phyloP scores from a whole-genome alignment of 2,113 vertebrate species.

The Silurus meridionalis region DNA sequence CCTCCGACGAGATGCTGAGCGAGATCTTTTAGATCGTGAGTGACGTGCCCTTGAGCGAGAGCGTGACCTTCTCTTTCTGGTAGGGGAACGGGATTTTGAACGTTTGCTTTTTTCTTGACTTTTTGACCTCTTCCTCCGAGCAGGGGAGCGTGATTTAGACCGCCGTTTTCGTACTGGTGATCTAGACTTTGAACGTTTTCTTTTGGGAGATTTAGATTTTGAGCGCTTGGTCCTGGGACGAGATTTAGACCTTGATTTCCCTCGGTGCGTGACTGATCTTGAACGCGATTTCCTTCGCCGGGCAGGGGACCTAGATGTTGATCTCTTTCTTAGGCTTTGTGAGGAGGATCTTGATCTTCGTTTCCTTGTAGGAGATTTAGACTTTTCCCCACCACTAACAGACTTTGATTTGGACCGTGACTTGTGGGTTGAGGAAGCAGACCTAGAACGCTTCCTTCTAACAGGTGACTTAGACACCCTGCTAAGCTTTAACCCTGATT shows the following conservation, averaged over 20 bases:
- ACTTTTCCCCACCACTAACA: constrained; percentile 59
- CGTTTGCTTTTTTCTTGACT: constrained; percentile 66
- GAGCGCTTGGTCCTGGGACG: constrained; percentile 65
- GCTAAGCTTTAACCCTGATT: constrained; percentile 32
- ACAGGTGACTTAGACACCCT: constrained; percentile 63
- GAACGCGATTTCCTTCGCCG: constrained; percentile 66
- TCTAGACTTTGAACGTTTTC: constrained; percentile 64
- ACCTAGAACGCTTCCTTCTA: constrained; percentile 64
- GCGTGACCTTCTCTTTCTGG: constrained; percentile 69
- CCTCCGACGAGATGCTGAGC: constrained; percentile 83
- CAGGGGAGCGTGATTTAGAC: constrained; percentile 68
- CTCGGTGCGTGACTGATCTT: constrained; percentile 61
- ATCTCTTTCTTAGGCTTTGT: constrained; percentile 65
- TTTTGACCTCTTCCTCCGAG: constrained; percentile 69
- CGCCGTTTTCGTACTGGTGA: constrained; percentile 66
- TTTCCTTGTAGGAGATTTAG: constrained; percentile 70
- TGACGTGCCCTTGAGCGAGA: constrained; percentile 70
- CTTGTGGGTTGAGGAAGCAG: constrained; percentile 60
- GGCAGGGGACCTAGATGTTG: constrained; percentile 71
- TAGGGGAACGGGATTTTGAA: constrained; percentile 71
- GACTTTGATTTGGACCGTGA: constrained; percentile 65
- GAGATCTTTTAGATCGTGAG: constrained; percentile 74
- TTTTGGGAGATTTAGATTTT: constrained; percentile 64
- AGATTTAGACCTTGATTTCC: constrained; percentile 71
- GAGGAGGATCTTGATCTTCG: constrained; percentile 70